Evolutionary conservation across 2,888 invertebrate species (phyloP).

Genomic region (Rosalia funebris): DNA sequence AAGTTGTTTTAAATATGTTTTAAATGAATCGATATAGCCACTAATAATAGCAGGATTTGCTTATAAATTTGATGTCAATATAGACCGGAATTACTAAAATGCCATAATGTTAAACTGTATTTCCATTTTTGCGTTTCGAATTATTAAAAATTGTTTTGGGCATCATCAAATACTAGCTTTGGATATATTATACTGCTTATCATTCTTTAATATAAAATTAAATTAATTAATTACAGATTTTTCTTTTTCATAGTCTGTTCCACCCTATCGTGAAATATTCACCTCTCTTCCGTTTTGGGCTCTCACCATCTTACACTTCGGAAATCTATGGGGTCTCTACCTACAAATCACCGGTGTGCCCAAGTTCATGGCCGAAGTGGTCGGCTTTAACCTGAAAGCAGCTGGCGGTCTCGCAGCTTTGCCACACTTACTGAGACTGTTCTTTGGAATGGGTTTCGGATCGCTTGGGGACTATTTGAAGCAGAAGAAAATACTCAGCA

Average conservation of each 20-base stretch:
- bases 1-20: too few species aligned
- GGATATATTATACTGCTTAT: too few species aligned
- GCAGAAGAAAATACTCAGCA: constrained; percentile 38
- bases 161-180: too few species aligned
- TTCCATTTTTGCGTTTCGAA: too few species aligned
- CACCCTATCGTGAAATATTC: constrained; percentile 48
- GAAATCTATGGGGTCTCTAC: constrained; percentile 49
- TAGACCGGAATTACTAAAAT: too few species aligned
- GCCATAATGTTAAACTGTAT: too few species aligned
- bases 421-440: constrained; percentile 50
- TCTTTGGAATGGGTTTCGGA: constrained; percentile 48
- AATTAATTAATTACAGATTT: too few species aligned
- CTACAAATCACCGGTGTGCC: constrained; percentile 44
- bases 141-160: too few species aligned
- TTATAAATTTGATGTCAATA: too few species aligned
- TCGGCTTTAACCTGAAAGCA: constrained; percentile 49
- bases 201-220: too few species aligned
- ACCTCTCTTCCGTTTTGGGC: constrained; percentile 46
- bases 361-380: constrained; percentile 46
- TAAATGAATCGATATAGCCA: too few species aligned
- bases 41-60: too few species aligned
- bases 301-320: constrained; percentile 44
- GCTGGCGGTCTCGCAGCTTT: constrained; percentile 50
- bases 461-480: constrained; percentile 47
- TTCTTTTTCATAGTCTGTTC: constrained; percentile 37